These are phyloP conservation scores for Tetramorium simillimum DNA, from an alignment of 1,140 invertebrate species.

Conservation along the genomic window DNA sequence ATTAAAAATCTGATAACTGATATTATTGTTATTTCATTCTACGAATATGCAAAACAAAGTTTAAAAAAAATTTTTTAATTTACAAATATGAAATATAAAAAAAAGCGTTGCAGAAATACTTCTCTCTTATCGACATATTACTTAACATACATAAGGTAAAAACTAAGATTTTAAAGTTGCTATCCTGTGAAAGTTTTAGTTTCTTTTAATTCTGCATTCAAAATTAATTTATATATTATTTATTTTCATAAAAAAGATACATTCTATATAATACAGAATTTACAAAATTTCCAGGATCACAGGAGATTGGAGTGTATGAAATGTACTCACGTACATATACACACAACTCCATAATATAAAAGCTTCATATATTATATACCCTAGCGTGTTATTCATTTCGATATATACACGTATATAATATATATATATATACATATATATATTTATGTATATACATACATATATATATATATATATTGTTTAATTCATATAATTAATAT, in stretches of 20 bases:
- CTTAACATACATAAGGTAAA: background rate
- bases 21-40: too few relatives aligned
- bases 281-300: constrained; percentile 18
- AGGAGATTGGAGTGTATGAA: background rate
- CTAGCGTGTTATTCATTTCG: background rate
- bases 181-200: background rate
- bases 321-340: background rate
- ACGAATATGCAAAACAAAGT: too few relatives aligned
- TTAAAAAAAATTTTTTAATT: too few relatives aligned
- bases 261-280: constrained; percentile 13
- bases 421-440: background rate
- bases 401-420: background rate
- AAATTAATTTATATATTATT: background rate
- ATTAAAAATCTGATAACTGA: too few relatives aligned
- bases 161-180: background rate
- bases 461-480: background rate
- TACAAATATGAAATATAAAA: too few relatives aligned
- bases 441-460: background rate
- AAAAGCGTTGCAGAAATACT: too few relatives aligned
- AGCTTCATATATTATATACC: background rate
- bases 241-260: constrained; percentile 39
- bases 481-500: background rate
- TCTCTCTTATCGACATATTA: too few relatives aligned
- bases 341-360: constrained; percentile 11
- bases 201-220: background rate